Evolutionary conservation across 1,140 invertebrate genomes (phyloP), one percentile per base, ranked within the genome.

Genomic region (Drosophila triauraria): DNA sequence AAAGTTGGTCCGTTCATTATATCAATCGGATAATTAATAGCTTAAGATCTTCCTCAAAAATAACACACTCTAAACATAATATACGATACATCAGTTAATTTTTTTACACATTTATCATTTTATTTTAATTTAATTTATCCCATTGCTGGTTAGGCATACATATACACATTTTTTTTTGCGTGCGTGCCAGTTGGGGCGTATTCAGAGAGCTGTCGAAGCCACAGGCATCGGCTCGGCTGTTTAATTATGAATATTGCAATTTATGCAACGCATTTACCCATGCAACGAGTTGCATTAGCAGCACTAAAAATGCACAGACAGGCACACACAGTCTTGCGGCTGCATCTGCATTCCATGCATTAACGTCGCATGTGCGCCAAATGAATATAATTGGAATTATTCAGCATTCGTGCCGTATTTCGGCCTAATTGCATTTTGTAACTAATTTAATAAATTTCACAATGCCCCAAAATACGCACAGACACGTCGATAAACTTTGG

Each of bases 211-310:
- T 68, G 67, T 32, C 44, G 67, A 62, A 58, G 64, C 57, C 76
- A 23, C 56, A 70, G 63, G 50, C 75, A 40, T 58, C 12, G 65
- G 60, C 17, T 30, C 32, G 75, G 46, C 80, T 76, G 60, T 80
- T 83, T 83, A 83, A 79, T 83, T 79, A 83, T 83, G 75, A 79
- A 83, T 83, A 75, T 83, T 75, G 80, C 80, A 83, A 83, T 80
- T 83, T 83, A 79, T 83, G 70, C 80, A 78, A 64, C 59, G 59
- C 51, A 75, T 74, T 82, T 78, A 42, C 25, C 53, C 68, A 75
- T 60, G 62, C 80, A 68, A 44, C 42, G 47, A 59, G 63, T 50
- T 65, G 80, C 80, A 83, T 83, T 82, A 79, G 80, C 51, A 62
- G 53, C 69, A 56, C 59, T 74, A 67, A 67, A 69, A 82, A 62